A percentile compares a stretch with the other conserved stretches of the same genome.
These are phyloP conservation scores for Nephrotoma appendiculata DNA, from an alignment of 2,888 invertebrate species.

Conservation along the genomic window DNA sequence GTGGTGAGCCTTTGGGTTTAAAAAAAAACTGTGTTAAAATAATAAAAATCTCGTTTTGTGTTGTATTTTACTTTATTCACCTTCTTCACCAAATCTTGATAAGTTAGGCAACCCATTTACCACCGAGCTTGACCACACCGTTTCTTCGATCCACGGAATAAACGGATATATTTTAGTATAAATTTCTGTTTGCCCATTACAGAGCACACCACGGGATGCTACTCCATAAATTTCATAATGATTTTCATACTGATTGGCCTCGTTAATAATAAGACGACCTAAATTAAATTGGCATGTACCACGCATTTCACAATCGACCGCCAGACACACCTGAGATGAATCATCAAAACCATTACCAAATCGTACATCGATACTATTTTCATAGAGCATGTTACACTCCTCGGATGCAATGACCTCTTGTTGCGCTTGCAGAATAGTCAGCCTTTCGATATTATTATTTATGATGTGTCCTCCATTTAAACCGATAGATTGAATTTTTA, in stretches of 20 bases:
- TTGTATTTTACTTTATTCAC: background rate
- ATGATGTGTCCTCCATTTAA: background rate
- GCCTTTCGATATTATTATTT: background rate
- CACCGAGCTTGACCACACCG: slow-evolving; percentile 33
- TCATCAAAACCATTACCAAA: background rate
- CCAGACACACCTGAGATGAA: background rate
- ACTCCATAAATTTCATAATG: slow-evolving; percentile 27
- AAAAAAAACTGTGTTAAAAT: too few species aligned
- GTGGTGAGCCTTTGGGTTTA: too few species aligned
- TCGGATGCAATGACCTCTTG: background rate
- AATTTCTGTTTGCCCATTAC: slow-evolving; percentile 37
- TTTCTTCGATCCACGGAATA: slow-evolving; percentile 42
- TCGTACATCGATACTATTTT: background rate
- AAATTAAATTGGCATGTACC: background rate
- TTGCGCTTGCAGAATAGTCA: background rate
- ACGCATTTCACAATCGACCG: background rate
- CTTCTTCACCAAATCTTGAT: background rate
- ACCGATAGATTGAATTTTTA: background rate
- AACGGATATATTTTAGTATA: slow-evolving; percentile 42
- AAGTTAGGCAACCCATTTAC: background rate
- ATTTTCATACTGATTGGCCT: background rate
- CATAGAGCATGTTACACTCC: background rate
- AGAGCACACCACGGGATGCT: slow-evolving; percentile 34
- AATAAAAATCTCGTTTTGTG: too few species aligned
- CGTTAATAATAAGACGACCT: background rate